phyloP scores from a whole-genome alignment of 2,113 vertebrate species.

The Pedetes capensis region DNA sequence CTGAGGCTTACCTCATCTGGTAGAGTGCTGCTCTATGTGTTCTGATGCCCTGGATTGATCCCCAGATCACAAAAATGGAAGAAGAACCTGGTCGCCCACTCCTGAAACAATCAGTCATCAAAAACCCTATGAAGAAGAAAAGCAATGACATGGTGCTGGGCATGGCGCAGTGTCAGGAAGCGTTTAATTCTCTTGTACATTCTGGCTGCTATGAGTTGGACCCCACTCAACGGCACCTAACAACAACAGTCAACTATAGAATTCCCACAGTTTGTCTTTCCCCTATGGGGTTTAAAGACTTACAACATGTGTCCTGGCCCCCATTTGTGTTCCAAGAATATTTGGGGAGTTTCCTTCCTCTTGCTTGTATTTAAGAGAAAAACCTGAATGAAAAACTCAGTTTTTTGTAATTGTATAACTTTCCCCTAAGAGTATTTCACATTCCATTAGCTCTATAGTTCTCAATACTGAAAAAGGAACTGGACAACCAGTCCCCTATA shows the following conservation, averaged over 20 bases:
- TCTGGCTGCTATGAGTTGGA: no score
- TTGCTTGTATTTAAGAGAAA: background rate
- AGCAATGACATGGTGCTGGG: no score
- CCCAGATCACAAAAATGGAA: no score
- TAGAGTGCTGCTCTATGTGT: no score
- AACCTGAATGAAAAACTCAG: background rate
- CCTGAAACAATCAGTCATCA: no score
- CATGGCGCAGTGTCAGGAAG: no score
- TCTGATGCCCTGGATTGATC: no score
- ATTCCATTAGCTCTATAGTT: background rate
- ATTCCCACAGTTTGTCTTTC: background rate
- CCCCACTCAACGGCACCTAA: no score
- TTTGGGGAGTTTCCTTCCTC: background rate
- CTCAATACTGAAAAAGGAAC: background rate
- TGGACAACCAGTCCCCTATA: background rate
- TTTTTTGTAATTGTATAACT: background rate
- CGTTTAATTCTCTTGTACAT: no score
- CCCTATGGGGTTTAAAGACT: background rate
- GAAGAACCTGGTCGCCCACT: no score
- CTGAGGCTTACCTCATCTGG: background rate
- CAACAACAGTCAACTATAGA: no score
- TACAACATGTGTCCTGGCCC: background rate
- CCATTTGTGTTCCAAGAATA: background rate
- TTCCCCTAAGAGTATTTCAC: background rate
- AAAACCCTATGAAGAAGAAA: no score